Evolutionary conservation across 2,888 invertebrate species (phyloP).

Genomic region (Megamerina dolium): DNA sequence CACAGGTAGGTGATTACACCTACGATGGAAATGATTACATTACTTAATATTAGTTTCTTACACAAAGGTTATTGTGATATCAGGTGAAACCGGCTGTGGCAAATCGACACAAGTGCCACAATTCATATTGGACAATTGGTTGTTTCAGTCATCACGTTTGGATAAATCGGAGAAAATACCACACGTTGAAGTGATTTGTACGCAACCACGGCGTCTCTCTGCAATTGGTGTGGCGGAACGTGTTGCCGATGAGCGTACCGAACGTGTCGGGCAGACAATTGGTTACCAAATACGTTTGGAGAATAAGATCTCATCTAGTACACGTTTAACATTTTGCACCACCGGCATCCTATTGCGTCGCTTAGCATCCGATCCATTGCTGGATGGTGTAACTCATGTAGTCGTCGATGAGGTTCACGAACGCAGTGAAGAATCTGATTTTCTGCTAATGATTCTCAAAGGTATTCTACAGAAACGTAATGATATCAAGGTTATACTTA

Average conservation of each 20-base stretch:
- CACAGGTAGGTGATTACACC: slow-evolving; percentile 52
- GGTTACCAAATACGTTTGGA: slow-evolving; percentile 73
- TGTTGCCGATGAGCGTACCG: slow-evolving; percentile 79
- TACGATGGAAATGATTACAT: slow-evolving; percentile 49
- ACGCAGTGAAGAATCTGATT: slow-evolving; percentile 84
- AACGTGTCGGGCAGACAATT: slow-evolving; percentile 53
- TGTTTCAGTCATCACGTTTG: slow-evolving; percentile 51
- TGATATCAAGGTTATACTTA: slow-evolving; percentile 77
- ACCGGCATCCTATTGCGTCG: slow-evolving; percentile 84
- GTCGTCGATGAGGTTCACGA: slow-evolving; percentile 92
- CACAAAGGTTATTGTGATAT: slow-evolving; percentile 55
- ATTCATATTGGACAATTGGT: slow-evolving; percentile 83
- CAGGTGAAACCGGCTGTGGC: slow-evolving; percentile 80
- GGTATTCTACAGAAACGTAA: slow-evolving; percentile 66
- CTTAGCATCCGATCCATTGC: slow-evolving; percentile 69
- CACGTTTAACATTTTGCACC: slow-evolving; percentile 86
- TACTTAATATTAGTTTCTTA: not conserved
- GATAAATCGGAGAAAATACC: slow-evolving; percentile 44
- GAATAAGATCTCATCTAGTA: slow-evolving; percentile 68
- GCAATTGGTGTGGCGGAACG: slow-evolving; percentile 89
- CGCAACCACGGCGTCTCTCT: slow-evolving; percentile 86
- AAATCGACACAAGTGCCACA: slow-evolving; percentile 91
- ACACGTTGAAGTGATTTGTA: slow-evolving; percentile 82
- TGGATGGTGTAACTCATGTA: slow-evolving; percentile 74
- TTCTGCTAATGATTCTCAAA: slow-evolving; percentile 74